Conservation (phyloP, 2,797 vertebrate genomes). For the Cygnus olor region DNA sequence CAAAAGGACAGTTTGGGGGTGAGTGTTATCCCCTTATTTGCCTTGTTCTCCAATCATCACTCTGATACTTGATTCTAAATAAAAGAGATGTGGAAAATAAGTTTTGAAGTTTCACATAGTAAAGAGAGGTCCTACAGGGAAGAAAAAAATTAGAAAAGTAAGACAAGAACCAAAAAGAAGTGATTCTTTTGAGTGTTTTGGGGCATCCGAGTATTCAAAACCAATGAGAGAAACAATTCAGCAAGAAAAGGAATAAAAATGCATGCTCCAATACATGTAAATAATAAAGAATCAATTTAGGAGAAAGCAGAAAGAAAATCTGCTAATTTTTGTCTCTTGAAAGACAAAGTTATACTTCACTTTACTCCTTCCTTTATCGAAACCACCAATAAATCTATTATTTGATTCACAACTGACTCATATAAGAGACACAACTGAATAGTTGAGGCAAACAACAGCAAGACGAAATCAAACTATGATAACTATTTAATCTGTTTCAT, state of each 20-base stretch:
- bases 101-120: not conserved
- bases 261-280: not conserved
- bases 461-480: not conserved
- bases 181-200: not conserved
- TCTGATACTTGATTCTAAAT: not conserved
- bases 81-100: not conserved
- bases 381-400: not conserved
- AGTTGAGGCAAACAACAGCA: not conserved
- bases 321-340: not conserved
- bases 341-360: not conserved
- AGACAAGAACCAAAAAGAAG: not conserved
- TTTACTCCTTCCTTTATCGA: not conserved
- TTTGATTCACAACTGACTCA: not conserved
- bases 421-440: not conserved
- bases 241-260: not conserved
- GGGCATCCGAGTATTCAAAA: not conserved
- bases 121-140: not conserved
- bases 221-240: not conserved
- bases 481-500: not conserved
- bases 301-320: not conserved
- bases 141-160: not conserved
- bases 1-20: not conserved
- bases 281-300: not conserved
- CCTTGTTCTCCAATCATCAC: not conserved
- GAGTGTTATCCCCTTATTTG: not conserved